A percentile compares a stretch with the other conserved stretches of the same genome.
These are phyloP conservation scores for Myotis davidii DNA, from an alignment of 2,113 vertebrate species.

Conservation along the genomic window DNA sequence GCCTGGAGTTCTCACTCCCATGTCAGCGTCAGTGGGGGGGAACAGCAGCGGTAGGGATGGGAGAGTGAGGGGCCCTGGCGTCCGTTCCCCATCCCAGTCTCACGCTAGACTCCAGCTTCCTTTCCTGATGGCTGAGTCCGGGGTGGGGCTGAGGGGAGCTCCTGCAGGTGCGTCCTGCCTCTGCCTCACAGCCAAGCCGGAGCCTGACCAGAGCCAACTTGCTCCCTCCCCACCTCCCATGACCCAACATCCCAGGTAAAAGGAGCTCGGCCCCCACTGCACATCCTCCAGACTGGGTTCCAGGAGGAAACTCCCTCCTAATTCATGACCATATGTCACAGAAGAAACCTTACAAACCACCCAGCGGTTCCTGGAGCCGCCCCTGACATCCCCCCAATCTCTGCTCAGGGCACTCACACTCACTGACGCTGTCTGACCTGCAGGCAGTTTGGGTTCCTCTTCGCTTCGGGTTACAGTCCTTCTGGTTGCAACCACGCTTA, in stretches of 20 bases:
- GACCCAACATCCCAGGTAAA: not conserved
- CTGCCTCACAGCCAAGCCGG: not conserved
- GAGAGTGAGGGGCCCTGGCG: not conserved
- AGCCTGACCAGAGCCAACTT: not conserved
- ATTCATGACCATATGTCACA: not conserved
- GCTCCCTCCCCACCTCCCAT: not conserved
- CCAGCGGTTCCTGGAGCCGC: accelerated
- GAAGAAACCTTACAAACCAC: not conserved
- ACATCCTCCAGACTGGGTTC: not conserved
- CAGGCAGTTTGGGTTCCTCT: not conserved
- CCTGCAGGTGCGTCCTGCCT: not conserved
- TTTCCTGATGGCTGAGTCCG: not conserved
- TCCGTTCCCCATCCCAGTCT: not conserved
- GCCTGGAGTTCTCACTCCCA: too few relatives aligned
- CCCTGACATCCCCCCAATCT: not conserved
- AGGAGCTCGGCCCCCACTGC: not conserved
- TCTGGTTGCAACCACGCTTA: not conserved
- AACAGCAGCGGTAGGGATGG: not conserved
- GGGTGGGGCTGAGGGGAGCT: accelerated
- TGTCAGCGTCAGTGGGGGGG: too few relatives aligned
- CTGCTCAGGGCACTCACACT: accelerated
- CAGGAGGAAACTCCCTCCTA: not conserved
- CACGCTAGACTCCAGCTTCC: not conserved
- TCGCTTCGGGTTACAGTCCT: not conserved
- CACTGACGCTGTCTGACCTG: accelerated